Conservation (phyloP, 2,797 vertebrate genomes). For the Muscicapa striata region DNA sequence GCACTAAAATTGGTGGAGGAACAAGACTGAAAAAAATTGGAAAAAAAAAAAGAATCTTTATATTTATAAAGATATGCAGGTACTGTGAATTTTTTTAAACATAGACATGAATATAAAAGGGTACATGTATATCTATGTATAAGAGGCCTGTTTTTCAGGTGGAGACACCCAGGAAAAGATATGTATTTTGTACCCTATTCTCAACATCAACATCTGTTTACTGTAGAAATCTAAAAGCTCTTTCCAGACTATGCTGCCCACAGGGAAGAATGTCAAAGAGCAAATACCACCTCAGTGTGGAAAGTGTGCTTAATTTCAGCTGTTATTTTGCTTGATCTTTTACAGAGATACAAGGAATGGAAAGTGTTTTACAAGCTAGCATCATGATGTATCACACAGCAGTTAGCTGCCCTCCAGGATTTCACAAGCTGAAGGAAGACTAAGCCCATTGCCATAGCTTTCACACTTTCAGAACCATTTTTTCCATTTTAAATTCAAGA, state of each 20-base stretch:
- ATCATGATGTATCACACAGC: background rate
- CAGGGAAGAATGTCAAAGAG: background rate
- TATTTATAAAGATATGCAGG: background rate
- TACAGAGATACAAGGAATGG: background rate
- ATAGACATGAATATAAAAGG: background rate
- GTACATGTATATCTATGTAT: too few relatives aligned
- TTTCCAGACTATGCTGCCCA: background rate
- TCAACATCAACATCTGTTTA: background rate
- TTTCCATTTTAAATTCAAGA: background rate
- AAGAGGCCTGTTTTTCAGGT: background rate
- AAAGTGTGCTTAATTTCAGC: background rate
- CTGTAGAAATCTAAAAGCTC: background rate
- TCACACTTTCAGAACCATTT: background rate
- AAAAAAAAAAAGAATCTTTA: background rate
- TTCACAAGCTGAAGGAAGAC: background rate
- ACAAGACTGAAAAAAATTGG: background rate
- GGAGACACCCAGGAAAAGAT: background rate
- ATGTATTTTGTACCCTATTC: background rate
- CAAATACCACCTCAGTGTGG: background rate
- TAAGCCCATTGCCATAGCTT: background rate
- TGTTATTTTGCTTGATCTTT: background rate
- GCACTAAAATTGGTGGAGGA: background rate
- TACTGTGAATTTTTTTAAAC: background rate
- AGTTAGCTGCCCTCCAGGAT: background rate
- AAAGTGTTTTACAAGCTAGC: background rate